These are phyloP conservation scores for Syrmaticus mikado DNA, from an alignment of 2,113 vertebrate genomes.

Conservation along the genomic window DNA sequence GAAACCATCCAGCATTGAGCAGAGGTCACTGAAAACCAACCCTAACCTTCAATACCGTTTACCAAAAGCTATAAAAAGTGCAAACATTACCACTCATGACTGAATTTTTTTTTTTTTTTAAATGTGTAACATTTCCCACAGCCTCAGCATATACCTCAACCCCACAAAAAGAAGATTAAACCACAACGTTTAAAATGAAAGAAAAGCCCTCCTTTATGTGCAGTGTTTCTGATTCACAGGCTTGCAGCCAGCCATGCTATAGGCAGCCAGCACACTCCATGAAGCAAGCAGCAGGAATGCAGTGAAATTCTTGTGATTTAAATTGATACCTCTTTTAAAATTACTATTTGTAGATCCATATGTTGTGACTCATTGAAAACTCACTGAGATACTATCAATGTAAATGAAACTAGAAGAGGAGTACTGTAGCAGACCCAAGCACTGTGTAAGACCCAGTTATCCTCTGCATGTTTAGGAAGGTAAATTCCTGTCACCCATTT, in stretches of 20 bases:
- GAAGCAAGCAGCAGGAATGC: neutral
- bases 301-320: neutral
- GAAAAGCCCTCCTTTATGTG: too few relatives aligned
- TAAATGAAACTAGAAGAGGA: neutral
- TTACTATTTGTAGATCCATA: neutral
- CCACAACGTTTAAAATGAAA: neutral
- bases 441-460: neutral
- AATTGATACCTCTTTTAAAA: neutral
- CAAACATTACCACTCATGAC: neutral
- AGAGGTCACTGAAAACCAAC: neutral
- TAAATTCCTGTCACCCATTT: neutral
- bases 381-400: neutral
- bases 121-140: neutral
- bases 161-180: rapidly evolving
- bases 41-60: neutral
- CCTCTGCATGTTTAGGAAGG: neutral
- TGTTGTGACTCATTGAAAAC: neutral
- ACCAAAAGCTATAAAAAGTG: neutral
- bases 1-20: neutral
- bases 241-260: neutral
- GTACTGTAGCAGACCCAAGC: neutral
- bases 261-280: rapidly evolving
- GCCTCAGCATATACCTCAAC: neutral
- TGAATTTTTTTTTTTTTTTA: neutral
- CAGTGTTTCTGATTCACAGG: neutral